phyloP scores from a whole-genome alignment of 2,888 invertebrate genomes.

The Cerceris rybyensis region DNA sequence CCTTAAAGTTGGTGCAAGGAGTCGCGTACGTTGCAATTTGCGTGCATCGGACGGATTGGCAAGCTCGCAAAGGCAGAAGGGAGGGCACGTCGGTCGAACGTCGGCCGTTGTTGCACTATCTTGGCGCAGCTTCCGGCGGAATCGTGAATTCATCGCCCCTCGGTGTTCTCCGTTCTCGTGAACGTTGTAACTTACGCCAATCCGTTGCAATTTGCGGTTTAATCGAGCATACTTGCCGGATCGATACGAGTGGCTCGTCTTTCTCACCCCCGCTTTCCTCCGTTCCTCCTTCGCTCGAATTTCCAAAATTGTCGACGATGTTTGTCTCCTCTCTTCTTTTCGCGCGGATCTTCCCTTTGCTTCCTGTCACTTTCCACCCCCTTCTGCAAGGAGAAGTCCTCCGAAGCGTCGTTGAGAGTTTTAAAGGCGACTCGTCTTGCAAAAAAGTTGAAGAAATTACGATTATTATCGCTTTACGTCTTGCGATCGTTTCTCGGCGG shows the following conservation, averaged over 20 bases:
- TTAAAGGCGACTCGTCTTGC: slow-evolving; percentile 49
- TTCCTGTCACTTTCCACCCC: background rate
- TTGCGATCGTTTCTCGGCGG: slow-evolving; percentile 30
- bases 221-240: slow-evolving; percentile 75
- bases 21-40: no score
- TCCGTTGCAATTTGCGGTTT: slow-evolving; percentile 75
- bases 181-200: slow-evolving; percentile 72
- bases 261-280: slow-evolving; percentile 32
- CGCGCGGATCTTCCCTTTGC: slow-evolving; percentile 9
- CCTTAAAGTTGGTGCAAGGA: no score
- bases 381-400: slow-evolving; percentile 7
- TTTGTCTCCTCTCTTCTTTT: slow-evolving; percentile 36
- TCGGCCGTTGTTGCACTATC: slow-evolving; percentile 47
- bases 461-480: slow-evolving; percentile 61
- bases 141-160: slow-evolving; percentile 49
- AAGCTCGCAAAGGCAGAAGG: background rate
- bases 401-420: slow-evolving; percentile 59
- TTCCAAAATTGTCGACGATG: slow-evolving; percentile 58
- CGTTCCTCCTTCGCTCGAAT: slow-evolving; percentile 54
- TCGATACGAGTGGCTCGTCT: slow-evolving; percentile 68
- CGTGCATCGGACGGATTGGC: background rate
- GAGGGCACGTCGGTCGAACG: slow-evolving; percentile 24
- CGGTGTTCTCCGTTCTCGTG: slow-evolving; percentile 55
- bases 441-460: slow-evolving; percentile 60
- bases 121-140: slow-evolving; percentile 41